Evolutionary conservation across 2,113 vertebrate species (phyloP).

Genomic region (Larimichthys polyactis): DNA sequence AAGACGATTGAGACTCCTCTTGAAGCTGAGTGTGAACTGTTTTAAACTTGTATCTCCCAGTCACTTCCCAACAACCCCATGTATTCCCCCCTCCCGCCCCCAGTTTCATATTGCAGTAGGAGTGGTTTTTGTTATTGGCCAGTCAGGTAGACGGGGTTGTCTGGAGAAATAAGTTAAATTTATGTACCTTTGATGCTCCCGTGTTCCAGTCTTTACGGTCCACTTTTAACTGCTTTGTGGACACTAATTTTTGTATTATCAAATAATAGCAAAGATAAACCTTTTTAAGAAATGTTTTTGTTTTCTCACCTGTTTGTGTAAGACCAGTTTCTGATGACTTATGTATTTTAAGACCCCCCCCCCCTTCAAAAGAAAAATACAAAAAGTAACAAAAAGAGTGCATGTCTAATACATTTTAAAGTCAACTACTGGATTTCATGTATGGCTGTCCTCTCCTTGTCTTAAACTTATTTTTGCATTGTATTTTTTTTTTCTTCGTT

Average conservation of each 20-base stretch:
- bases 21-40: constrained; percentile 91
- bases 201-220: constrained; percentile 70
- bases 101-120: constrained; percentile 92
- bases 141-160: constrained; percentile 72
- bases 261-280: constrained; percentile 72
- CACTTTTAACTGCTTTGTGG: constrained; percentile 78
- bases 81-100: constrained; percentile 55
- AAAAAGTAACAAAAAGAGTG: constrained; percentile 79
- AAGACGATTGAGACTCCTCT: constrained; percentile 86
- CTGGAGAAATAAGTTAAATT: constrained; percentile 58
- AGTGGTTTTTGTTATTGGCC: constrained; percentile 85
- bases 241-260: constrained; percentile 79
- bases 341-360: constrained; percentile 77
- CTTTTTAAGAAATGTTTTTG: constrained; percentile 77
- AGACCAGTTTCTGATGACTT: constrained; percentile 80
- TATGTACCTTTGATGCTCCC: constrained; percentile 64
- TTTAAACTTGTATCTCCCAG: constrained; percentile 88
- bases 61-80: constrained; percentile 73
- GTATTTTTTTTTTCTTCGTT: constrained; percentile 55
- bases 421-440: constrained; percentile 85
- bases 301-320: constrained; percentile 80
- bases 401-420: constrained; percentile 86
- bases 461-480: constrained; percentile 74
- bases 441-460: constrained; percentile 79
- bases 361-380: constrained; percentile 58